phyloP scores from a whole-genome alignment of 1,140 invertebrate species.

The Bombus sibiricus region DNA sequence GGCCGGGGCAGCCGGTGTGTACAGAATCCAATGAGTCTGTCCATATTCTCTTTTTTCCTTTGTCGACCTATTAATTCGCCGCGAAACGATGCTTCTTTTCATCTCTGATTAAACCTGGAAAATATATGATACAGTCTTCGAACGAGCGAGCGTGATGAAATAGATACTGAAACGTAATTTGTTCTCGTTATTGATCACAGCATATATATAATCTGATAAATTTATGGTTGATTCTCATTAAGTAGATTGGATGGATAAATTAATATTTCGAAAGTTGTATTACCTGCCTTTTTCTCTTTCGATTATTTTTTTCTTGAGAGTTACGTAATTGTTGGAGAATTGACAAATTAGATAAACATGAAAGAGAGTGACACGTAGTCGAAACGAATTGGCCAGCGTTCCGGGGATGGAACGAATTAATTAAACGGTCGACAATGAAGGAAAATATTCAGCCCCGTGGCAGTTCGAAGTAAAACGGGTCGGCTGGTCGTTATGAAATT shows the following conservation, averaged over 20 bases:
- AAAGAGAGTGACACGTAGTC: constrained; percentile 16
- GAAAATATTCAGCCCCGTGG: constrained; percentile 34
- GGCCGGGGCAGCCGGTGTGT: constrained; percentile 40
- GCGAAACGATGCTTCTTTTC: constrained; percentile 54
- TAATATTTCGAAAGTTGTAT: background rate
- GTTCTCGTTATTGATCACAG: constrained; percentile 24
- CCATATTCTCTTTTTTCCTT: constrained; percentile 24
- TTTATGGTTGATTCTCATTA: constrained; percentile 28
- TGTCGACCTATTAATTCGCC: constrained; percentile 50
- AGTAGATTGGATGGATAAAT: background rate
- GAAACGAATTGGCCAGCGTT: constrained; percentile 27
- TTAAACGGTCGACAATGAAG: constrained; percentile 42
- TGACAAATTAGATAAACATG: constrained; percentile 22
- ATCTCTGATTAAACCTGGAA: constrained; percentile 35
- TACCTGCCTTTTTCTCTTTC: background rate
- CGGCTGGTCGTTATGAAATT: constrained; percentile 29
- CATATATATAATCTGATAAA: constrained; percentile 8
- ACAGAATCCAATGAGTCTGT: constrained; percentile 62
- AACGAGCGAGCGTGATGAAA: background rate
- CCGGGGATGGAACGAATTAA: constrained; percentile 34
- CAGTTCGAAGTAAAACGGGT: constrained; percentile 9
- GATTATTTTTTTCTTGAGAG: background rate
- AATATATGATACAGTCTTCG: constrained; percentile 30
- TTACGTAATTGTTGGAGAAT: background rate
- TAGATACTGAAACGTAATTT: background rate